Conservation (phyloP, 2,888 invertebrate species). For the Leucoptera coffeella region DNA sequence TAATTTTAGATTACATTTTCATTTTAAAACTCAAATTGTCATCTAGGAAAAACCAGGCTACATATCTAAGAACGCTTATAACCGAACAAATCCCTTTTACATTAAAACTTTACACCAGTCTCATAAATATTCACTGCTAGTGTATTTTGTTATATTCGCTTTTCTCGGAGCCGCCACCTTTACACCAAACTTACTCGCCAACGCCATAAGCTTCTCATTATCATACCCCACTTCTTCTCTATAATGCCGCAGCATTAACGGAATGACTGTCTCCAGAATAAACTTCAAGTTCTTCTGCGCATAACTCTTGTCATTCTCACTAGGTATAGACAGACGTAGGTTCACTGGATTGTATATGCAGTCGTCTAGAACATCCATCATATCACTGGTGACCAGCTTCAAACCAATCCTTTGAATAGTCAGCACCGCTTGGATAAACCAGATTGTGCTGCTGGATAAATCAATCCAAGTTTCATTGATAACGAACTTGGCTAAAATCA, state of each 20-base stretch:
- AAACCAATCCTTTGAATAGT: conserved; percentile 71
- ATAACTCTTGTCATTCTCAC: conserved; percentile 35
- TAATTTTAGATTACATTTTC: too few species aligned
- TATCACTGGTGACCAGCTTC: conserved; percentile 67
- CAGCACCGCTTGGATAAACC: conserved; percentile 71
- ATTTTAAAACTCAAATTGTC: too few species aligned
- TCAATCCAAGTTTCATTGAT: conserved; percentile 62
- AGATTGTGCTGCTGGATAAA: conserved; percentile 72
- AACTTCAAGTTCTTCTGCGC: conserved; percentile 64
- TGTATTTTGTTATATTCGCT: conserved; percentile 62
- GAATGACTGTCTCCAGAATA: conserved; percentile 60
- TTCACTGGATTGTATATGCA: conserved; percentile 68
- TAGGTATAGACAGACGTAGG: conserved; percentile 59
- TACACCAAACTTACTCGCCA: conserved; percentile 50
- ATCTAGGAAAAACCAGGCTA: too few species aligned
- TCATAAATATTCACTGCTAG: conserved; percentile 61
- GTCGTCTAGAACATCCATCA: conserved; percentile 66
- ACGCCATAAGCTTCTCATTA: conserved; percentile 38
- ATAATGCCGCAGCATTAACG: conserved; percentile 57
- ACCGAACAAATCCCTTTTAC: too few species aligned
- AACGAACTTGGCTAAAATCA: conserved; percentile 60
- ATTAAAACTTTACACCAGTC: too few species aligned
- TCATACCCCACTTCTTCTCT: conserved; percentile 56
- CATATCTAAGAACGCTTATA: too few species aligned
- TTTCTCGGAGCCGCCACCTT: conserved; percentile 49